Base-by-base conservation (phyloP, 2,888 invertebrate genomes). In the Lordiphosa andalusiaca region DNA sequence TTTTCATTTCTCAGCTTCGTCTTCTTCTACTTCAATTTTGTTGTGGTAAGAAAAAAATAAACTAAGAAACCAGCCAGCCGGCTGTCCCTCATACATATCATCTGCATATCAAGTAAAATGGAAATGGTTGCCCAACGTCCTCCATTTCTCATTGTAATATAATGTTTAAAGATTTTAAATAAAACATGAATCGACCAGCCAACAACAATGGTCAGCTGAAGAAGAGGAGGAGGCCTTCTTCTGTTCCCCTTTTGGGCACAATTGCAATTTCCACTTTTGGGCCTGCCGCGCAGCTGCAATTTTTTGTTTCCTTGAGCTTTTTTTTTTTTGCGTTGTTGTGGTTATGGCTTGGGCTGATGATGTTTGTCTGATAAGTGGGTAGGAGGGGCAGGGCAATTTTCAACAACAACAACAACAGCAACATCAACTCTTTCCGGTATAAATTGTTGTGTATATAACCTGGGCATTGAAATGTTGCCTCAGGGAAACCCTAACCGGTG, bases 241-340 rank as follows among this genome's bases (percentile, higher is more conserved):
- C 19, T 16, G 49, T 41, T 53, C 52, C 60, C 51, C 55, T 71
- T 70, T 73, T 66, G 74, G 74, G 71, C 69, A 69, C 66, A 67
- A 67, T 74, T 73, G 72, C 72, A 69, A 69, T 74, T 71, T 74
- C 75, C 75, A 69, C 60, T 69, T 67, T 69, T 49, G 57, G 59
- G 63, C 46, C 46, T 55, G 40, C 42, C 53, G 16, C 55, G 53
- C 58, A 66, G 63, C 67, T 69, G 69, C 56, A 56, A 64, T 53
- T 53, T 59, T 51, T 21, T 37, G 23, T 58, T 57, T 53, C 64
- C 50, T 40, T 36, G 53, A 33, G 36, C 35, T 42, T 47, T 40
- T 42, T 40, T 51, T 53, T 19, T 55, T 49, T 54, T 64, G 30
- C n/a, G n/a, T n/a, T n/a, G n/a, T 48, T 49, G 57, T 42, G 50